These are phyloP conservation scores for Avahi laniger DNA, from an alignment of 2,797 vertebrate genomes.

Conservation along the genomic window DNA sequence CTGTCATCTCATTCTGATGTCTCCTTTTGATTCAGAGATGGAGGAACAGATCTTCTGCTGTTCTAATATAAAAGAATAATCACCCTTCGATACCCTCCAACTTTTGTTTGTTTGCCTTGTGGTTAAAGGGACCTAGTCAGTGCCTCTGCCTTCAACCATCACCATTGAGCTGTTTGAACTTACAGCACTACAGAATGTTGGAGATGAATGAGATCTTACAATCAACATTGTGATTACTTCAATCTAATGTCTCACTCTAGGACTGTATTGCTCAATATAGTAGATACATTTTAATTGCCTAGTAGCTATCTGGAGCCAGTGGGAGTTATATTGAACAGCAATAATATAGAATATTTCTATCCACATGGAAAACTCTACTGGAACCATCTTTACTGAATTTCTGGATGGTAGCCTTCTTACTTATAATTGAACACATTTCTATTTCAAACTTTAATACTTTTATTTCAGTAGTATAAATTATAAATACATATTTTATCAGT, in stretches of 20 bases:
- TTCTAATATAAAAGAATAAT: not conserved
- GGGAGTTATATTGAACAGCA: not conserved
- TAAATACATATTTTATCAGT: not conserved
- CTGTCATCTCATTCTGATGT: not conserved
- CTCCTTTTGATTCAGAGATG: not conserved
- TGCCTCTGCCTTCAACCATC: not conserved
- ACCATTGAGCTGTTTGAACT: not conserved
- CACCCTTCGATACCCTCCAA: not conserved
- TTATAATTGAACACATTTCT: not conserved
- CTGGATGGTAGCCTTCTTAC: not conserved
- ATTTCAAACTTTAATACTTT: not conserved
- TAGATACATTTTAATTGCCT: not conserved
- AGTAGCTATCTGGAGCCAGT: not conserved
- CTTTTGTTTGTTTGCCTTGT: not conserved
- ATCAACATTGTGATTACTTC: not conserved
- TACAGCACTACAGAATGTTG: rapidly evolving
- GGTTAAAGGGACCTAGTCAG: not conserved
- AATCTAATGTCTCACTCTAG: not conserved
- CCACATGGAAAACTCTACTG: not conserved
- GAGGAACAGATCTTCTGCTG: not conserved
- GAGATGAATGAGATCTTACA: not conserved
- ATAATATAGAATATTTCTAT: not conserved
- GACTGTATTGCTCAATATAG: not conserved
- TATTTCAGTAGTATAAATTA: not conserved
- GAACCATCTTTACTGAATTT: not conserved